Evolutionary conservation across 2,888 invertebrate genomes (phyloP), one percentile per base, ranked within the genome.

Genomic region (Melipona bicolor): DNA sequence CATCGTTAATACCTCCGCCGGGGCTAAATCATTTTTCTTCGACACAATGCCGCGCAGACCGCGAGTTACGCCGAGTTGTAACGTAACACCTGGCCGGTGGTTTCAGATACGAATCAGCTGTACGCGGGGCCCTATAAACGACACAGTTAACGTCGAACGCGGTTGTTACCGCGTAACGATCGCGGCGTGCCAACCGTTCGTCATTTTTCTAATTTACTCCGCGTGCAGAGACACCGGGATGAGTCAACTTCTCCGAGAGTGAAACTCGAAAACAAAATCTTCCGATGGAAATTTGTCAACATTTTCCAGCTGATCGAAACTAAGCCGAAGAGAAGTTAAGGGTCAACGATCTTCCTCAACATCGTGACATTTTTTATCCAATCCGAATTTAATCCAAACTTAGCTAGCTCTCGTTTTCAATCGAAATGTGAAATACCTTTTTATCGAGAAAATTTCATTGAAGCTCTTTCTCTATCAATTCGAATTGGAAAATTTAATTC

Each of bases 11-110:
- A 73, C 61, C 56, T 65, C 43, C 19, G 84, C 54, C 70, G 69
- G 70, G 76, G 76, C 76, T 85, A 84, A 84, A 84, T 84, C 85
- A 85, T 84, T 84, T 85, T 80, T 84, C 85, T 62, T 80, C 84
- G 77, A 77, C 62, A 62, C 56, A 71, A 77, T 78, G 59, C 77
- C 73, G 85, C 74, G 52, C 15, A 83, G 76, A 68, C 80, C 72
- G 84, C 80, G 84, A 77, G 76, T 76, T 79, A 76, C 84, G 72
- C 62, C 79, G 54, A 59, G 43, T 43, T 65, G 84, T 74, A 85
- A 85, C 43, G 81, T 67, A 84, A 85, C 85, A 85, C 85, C 81
- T 85, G 85, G 81, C 85, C 77, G 50, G 19, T 32, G 56, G 72
- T 62, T 68, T 32, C n/a, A 84, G 85, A 85, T 85, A 81, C 73